Conservation (phyloP, 2,888 invertebrate species). For the Pandemis heparana region DNA sequence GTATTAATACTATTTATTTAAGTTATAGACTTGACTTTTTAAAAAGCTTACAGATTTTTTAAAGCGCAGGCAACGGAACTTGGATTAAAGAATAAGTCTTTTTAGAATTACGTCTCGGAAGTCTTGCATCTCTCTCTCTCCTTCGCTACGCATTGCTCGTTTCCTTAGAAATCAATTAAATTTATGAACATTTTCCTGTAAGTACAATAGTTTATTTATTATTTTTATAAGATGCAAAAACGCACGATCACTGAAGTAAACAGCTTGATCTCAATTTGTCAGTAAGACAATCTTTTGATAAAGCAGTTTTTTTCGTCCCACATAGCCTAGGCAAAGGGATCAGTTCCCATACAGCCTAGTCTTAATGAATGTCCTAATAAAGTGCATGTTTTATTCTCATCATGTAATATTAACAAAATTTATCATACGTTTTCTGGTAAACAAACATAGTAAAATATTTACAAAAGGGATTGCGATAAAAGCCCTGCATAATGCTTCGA, state of each 20-base stretch:
- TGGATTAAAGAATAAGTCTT: background rate
- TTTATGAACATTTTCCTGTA: no score
- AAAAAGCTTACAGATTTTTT: background rate
- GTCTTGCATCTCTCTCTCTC: conserved; percentile 5
- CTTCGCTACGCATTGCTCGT: background rate
- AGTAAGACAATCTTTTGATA: background rate
- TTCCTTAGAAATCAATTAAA: background rate
- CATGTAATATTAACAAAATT: no score
- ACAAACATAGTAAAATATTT: no score
- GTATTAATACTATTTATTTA: no score
- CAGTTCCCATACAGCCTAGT: background rate
- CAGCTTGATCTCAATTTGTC: background rate
- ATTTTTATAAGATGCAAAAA: no score
- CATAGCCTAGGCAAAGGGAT: background rate
- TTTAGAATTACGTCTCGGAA: background rate
- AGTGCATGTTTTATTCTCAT: no score
- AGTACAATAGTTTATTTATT: no score
- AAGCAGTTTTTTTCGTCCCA: background rate
- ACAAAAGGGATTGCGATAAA: no score
- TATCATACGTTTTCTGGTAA: no score
- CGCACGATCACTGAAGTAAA: no score
- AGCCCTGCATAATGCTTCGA: no score
- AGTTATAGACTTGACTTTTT: no score
- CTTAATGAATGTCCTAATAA: background rate
- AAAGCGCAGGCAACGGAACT: background rate